Evolutionary conservation across 92 coral and sea anemone genomes (phyloP).

Genomic region (Meandrina meandrites): DNA sequence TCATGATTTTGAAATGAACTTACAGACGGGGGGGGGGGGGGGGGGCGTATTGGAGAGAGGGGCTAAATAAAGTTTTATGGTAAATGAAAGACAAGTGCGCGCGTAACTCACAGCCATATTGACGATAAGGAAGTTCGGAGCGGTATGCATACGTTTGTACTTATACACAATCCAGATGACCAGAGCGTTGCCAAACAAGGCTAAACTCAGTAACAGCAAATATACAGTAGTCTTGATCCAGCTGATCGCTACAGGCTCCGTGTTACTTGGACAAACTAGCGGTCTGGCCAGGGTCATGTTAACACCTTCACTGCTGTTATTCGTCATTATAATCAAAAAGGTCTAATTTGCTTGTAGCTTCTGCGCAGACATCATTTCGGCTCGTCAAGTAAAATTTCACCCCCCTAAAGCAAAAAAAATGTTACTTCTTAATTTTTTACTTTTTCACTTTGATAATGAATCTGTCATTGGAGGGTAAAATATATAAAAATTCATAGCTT

Average conservation of each 20-base stretch:
- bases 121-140: not conserved
- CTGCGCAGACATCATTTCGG: too few species aligned
- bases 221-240: not conserved
- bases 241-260: not conserved
- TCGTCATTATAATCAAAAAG: not conserved
- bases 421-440: too few species aligned
- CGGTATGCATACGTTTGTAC: constrained; percentile 2
- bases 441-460: too few species aligned
- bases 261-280: not conserved
- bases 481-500: too few species aligned
- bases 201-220: not conserved
- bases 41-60: too few species aligned
- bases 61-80: too few species aligned
- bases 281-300: not conserved
- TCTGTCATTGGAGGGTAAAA: too few species aligned
- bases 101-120: not conserved
- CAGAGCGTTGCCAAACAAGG: not conserved
- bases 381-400: too few species aligned
- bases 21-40: too few species aligned
- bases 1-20: too few species aligned
- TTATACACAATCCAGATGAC: not conserved
- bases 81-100: not conserved
- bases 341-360: too few species aligned
- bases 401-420: too few species aligned
- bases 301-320: not conserved